phyloP scores from a whole-genome alignment of 2,113 vertebrate genomes.

The Coracopsis vasa region DNA sequence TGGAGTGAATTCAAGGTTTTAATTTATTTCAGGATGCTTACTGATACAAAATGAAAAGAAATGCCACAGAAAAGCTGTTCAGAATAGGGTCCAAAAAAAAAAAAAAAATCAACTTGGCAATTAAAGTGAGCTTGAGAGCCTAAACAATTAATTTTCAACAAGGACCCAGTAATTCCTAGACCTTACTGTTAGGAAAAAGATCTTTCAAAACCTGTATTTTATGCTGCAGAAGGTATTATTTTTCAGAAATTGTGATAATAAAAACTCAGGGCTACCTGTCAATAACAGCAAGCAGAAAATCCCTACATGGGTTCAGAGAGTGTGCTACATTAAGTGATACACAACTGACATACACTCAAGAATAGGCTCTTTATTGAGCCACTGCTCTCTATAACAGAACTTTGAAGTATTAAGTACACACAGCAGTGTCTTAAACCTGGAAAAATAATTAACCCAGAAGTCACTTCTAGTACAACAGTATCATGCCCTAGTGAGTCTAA shows the following conservation, averaged over 20 bases:
- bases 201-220: neutral
- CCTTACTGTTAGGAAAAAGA: neutral
- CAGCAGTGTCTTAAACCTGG: neutral
- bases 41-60: neutral
- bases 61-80: neutral
- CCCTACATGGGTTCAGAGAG: neutral
- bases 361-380: neutral
- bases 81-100: neutral
- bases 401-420: neutral
- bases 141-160: neutral
- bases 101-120: neutral
- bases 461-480: neutral
- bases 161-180: neutral
- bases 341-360: neutral
- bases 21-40: neutral
- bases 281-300: neutral
- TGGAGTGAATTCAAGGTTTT: conserved; percentile 26
- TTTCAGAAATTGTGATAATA: neutral
- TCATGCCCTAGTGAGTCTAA: neutral
- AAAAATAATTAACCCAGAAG: neutral
- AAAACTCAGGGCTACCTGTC: neutral
- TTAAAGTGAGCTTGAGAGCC: neutral
- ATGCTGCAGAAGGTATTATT: neutral
- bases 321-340: neutral
- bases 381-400: neutral